Evolutionary conservation across 2,888 invertebrate genomes (phyloP), one percentile per base, ranked within the genome.

Genomic region (Lucinisca nassula): DNA sequence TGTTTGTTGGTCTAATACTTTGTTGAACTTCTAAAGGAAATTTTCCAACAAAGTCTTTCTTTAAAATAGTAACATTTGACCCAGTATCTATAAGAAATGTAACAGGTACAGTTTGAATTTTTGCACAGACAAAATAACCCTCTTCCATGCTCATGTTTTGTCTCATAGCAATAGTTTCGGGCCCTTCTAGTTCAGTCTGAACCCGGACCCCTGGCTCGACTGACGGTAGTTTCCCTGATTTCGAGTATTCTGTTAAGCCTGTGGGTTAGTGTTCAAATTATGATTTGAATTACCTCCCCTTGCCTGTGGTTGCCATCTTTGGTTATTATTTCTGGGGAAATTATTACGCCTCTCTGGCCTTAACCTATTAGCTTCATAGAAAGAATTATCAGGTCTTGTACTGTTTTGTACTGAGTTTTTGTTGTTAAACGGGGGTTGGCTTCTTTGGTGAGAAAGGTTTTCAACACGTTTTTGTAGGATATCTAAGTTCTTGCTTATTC

Each of bases 81-180:
- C 85, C 81, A 45, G 75, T 81, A 40, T 80, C 85, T 35, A 80
- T 45, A 24, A 87, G 70, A 51, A 73, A 84, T 37, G 84, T 40
- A 32, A 83, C 37, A 30, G 27, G n/a, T 72, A 30, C 24, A 21
- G 32, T 38, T 49, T 77, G 51, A 35, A 81, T 35, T 38, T 40
- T 30, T 8, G 49, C 75, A 38, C 37, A 51, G 40, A 55, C 61
- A 81, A 75, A 82, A 70, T 67, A 81, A 0, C 82, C 82, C 27
- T 70, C 58, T 40, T 82, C 74, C 38, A 24, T 40, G 17, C 75
- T 38, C 32, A 73, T 27, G 14, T 58, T 86, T 32, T 75, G 17
- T 55, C 55, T 55, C 10, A 55, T 55, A 55, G 55, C 55, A 4
- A 55, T n/a, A 3, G 55, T 55, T 21, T 55, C 55, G 55, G 55